Evolutionary conservation across 2,113 vertebrate genomes (phyloP).

Genomic region (Saccopteryx bilineata): DNA sequence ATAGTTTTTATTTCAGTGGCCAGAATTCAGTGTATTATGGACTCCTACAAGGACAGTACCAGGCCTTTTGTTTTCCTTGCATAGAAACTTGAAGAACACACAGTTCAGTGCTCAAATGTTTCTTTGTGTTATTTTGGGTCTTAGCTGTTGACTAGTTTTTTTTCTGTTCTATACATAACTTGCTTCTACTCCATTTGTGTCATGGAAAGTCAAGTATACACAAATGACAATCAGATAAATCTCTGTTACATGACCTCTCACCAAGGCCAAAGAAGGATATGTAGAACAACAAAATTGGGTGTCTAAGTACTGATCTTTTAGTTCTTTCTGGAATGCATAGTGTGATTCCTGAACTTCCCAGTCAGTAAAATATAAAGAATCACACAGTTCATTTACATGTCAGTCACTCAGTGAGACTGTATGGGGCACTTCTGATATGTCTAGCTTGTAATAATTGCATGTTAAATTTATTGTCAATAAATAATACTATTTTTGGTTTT

Average conservation of each 20-base stretch:
- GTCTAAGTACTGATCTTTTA: background rate
- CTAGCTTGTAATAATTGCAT: background rate
- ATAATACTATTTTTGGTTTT: background rate
- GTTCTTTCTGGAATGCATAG: background rate
- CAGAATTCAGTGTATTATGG: background rate
- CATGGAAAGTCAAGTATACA: background rate
- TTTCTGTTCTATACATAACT: background rate
- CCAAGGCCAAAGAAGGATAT: background rate
- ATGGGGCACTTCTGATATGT: background rate
- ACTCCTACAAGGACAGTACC: background rate
- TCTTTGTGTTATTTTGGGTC: background rate
- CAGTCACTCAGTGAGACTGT: background rate
- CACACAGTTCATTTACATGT: background rate
- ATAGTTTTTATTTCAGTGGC: slow-evolving; percentile 6
- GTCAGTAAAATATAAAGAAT: slow-evolving; percentile 23
- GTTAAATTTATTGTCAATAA: slow-evolving; percentile 16
- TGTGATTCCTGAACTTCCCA: background rate
- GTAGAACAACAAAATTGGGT: background rate
- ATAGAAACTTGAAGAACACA: background rate
- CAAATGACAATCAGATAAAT: background rate
- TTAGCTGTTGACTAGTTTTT: slow-evolving; percentile 10
- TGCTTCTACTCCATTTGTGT: slow-evolving; percentile 1
- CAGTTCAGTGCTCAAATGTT: background rate
- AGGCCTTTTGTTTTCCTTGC: background rate
- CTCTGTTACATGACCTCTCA: slow-evolving; percentile 9